Base-by-base conservation (phyloP, 2,888 invertebrate species). In the Perithous albicinctus region DNA sequence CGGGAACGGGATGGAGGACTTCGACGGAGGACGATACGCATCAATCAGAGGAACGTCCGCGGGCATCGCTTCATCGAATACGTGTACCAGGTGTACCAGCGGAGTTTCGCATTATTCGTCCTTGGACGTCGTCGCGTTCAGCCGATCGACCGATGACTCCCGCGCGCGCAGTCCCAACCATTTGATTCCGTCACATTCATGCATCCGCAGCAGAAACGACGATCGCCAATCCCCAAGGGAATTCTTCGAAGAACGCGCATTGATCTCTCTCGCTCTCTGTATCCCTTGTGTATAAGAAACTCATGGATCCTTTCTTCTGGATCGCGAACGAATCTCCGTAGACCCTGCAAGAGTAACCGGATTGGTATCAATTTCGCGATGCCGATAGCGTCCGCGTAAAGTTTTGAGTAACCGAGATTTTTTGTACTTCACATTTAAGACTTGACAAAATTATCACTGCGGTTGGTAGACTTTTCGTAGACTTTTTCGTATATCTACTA, bases 21-120 rank as follows among this genome's bases (percentile, higher is more conserved):
- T 81, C 70, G 54, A 80, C 66, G 73, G 77, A 80, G 76, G 87
- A 88, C 90, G 90, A 90, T 88, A 88, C 84, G 86, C 91, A 91
- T 91, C 90, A 88, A 91, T 91, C 91, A 90, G 88, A 69, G 81
- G n/a, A 75, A 80, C 56, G 56, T 29, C 29, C 56, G 72, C 76
- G 79, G 56, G 66, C 63, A 73, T 82, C 82, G 82, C 70, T 78
- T 78, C 78, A 75, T 78, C 78, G 82, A 66, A 82, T 82, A 59
- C 80, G 81, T 81, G 84, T 82, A 84, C 84, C 87, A 85, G 87
- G 84, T 85, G 84, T 83, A 86, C 73, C 78, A n/a, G 5, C 41
- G 41, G 20, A 75, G 72, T 46, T 43, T 54, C 74, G 70, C 67
- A 79, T 80, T 75, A 82, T 85, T 79, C 79, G 81, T 70, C 83